phyloP scores from a whole-genome alignment of 1,140 invertebrate genomes.

The Ostrea denselamellosa region DNA sequence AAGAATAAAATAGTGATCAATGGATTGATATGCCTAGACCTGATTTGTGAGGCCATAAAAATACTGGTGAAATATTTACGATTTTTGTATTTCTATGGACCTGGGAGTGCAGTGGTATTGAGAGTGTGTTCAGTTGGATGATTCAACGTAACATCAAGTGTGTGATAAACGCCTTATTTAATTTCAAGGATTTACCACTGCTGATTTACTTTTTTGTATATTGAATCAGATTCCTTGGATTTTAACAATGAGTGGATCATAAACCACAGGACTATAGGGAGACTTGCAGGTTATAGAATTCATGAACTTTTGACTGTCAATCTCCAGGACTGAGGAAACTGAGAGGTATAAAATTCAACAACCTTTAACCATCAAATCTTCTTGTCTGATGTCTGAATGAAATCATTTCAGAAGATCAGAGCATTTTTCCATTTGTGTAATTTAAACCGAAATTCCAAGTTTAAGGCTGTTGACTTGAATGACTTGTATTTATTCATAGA shows the following conservation, averaged over 20 bases:
- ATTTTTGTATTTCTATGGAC: neutral
- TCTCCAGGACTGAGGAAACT: no score
- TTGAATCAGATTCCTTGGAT: neutral
- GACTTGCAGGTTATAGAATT: neutral
- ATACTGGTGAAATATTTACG: neutral
- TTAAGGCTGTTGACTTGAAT: neutral
- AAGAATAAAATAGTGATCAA: neutral
- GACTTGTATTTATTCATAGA: neutral
- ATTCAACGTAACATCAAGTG: neutral
- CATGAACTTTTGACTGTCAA: neutral
- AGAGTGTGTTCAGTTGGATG: neutral
- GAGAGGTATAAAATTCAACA: no score
- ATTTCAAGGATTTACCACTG: neutral
- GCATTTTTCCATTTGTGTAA: neutral
- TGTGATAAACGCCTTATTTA: neutral
- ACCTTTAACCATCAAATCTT: no score
- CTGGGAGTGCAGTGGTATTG: neutral
- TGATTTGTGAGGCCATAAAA: neutral
- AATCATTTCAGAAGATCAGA: neutral
- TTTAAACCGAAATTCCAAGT: neutral
- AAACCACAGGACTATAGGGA: neutral
- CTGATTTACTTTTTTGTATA: neutral
- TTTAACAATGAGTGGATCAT: constrained; percentile 5
- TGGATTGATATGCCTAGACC: neutral
- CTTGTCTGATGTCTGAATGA: neutral